Evolutionary conservation across 2,113 vertebrate species (phyloP), one percentile per base, ranked within the genome.

Genomic region (Athene noctua): DNA sequence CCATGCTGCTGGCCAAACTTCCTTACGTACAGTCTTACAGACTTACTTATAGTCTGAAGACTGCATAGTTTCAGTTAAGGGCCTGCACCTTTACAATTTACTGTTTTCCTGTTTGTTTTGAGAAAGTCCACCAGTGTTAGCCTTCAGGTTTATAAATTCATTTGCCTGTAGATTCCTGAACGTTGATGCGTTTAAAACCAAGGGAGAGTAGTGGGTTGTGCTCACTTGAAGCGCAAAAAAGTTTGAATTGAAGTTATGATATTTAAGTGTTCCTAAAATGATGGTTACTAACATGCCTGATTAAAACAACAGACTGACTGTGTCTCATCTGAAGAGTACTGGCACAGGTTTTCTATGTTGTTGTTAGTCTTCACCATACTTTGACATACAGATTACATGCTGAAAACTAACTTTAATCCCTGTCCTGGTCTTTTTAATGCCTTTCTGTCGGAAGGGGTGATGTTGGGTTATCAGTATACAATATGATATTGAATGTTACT

Each of bases 1-100:
- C 7, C 15, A 2, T 2, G 1, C 26, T 47, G 9, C 10, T 67
- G 63, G 59, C 23, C 1, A 1, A 20, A 17, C 20, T 73, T 70
- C 13, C 12, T 4, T 23, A 8, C 1, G 10, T 34, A 13, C 22
- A 1, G 44, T 17, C 44, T 44, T 44, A 44, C 44, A 44, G 44
- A 44, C 16, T 44, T 44, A 17, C 44, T 15, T 44, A 44, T 15
- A 46, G 44, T n/a, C 15, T 34, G 54, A 12, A 49, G 23, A 17
- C 16, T 42, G 14, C 5, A 5, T 12, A 1, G 21, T 38, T 86
- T 54, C 30, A 19, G 6, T 47, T 32, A 5, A 74, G 26, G n/a
- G n/a, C 42, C 51, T 8, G 0, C 34, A 6, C 49, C 52, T 87
- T 72, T 32, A 4, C 34, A 4, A 2, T 27, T 54, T 44, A 11